phyloP scores from a whole-genome alignment of 2,113 vertebrate genomes.

The mouse (Mus musculus) region DNA sequence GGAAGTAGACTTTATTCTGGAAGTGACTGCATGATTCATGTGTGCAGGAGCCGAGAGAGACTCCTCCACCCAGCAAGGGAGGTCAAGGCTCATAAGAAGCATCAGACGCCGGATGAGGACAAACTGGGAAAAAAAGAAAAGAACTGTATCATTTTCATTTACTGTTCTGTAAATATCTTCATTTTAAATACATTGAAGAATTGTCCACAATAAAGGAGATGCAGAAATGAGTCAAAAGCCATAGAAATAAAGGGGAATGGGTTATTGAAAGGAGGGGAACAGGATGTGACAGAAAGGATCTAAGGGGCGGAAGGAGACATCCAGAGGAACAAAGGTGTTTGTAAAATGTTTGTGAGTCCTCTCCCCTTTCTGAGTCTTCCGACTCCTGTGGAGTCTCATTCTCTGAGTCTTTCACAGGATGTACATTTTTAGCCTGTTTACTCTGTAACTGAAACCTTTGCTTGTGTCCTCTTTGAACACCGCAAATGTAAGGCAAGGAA shows the following conservation, averaged over 20 bases:
- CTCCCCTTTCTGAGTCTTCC: slow-evolving; percentile 28
- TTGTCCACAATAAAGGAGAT: background rate
- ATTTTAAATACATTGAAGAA: background rate
- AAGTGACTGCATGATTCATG: background rate
- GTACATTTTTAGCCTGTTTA: slow-evolving; percentile 84
- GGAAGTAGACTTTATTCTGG: background rate
- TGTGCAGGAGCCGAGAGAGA: background rate
- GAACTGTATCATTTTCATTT: background rate
- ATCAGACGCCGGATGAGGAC: background rate
- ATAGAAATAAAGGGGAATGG: background rate
- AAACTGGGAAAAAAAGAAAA: background rate
- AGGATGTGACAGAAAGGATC: background rate
- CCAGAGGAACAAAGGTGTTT: background rate
- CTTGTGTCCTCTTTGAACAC: slow-evolving; percentile 63
- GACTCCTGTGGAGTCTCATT: slow-evolving; percentile 61
- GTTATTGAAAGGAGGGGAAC: background rate
- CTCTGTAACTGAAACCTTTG: slow-evolving; percentile 79
- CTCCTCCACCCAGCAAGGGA: background rate
- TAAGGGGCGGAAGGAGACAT: background rate
- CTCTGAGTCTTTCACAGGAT: slow-evolving; percentile 75
- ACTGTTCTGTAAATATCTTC: background rate
- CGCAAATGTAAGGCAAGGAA: slow-evolving; percentile 54
- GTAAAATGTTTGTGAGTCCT: background rate
- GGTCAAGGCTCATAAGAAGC: background rate
- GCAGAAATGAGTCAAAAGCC: slow-evolving; percentile 14